phyloP scores from a whole-genome alignment of 2,797 vertebrate genomes.

The Arctocebus calabarensis region DNA sequence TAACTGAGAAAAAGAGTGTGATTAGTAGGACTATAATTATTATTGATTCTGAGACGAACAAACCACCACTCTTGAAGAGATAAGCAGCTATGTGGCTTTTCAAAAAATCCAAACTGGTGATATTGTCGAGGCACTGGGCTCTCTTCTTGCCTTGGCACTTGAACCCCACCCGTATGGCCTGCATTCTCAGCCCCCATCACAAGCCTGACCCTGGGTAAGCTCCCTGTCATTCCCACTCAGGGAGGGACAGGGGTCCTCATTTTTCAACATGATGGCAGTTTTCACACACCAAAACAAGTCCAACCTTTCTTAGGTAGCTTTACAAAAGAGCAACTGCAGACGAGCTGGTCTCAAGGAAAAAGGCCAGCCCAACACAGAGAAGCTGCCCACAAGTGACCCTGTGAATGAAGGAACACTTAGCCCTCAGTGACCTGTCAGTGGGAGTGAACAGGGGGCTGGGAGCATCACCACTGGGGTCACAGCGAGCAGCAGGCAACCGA shows the following conservation, averaged over 20 bases:
- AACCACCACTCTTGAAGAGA: not conserved
- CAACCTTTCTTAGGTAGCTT: not conserved
- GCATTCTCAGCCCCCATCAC: not conserved
- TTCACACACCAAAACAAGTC: slow-evolving; percentile 6
- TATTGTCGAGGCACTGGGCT: not conserved
- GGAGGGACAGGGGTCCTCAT: not conserved
- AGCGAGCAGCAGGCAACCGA: not conserved
- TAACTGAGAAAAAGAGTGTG: not conserved
- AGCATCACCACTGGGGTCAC: not conserved
- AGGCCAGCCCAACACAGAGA: not conserved
- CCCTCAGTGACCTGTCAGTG: not conserved
- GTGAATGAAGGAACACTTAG: not conserved
- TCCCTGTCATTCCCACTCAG: not conserved
- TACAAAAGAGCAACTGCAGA: not conserved
- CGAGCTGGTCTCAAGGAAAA: not conserved
- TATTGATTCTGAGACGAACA: not conserved
- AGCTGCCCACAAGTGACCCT: not conserved
- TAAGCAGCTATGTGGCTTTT: not conserved
- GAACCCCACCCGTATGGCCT: not conserved
- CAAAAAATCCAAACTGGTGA: not conserved
- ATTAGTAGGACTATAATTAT: not conserved
- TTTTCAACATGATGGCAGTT: slow-evolving; percentile 8
- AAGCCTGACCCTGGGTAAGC: not conserved
- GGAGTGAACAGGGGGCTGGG: not conserved
- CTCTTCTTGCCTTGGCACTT: not conserved